Conservation (phyloP, 2,113 vertebrate species). For the Grus americana region DNA sequence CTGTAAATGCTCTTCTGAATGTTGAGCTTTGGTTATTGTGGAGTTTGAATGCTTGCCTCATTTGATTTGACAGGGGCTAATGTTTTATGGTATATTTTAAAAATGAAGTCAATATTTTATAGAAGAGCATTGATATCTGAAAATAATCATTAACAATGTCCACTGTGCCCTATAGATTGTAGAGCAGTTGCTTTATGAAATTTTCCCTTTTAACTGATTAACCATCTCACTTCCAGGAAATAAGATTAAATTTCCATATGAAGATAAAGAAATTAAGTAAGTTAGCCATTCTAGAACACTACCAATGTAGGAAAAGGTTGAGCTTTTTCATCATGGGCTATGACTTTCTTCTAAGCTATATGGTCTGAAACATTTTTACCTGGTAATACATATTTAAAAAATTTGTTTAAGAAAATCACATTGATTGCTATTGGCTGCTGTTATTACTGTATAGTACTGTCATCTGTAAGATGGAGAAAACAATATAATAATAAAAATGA, state of each 20-base stretch:
- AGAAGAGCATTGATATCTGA: neutral
- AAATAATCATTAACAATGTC: neutral
- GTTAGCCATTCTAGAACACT: neutral
- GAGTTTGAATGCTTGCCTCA: neutral
- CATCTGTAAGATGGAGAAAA: neutral
- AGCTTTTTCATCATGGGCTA: neutral
- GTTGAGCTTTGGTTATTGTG: neutral
- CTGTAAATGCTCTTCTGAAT: neutral
- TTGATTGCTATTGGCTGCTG: neutral
- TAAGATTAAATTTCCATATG: neutral
- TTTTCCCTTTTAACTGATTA: neutral
- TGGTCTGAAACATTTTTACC: neutral
- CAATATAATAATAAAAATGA: neutral
- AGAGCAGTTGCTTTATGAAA: neutral
- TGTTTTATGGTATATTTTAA: neutral
- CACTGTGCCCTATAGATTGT: neutral
- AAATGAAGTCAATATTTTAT: neutral
- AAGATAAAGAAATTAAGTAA: neutral
- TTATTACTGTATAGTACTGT: neutral
- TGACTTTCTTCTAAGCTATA: neutral
- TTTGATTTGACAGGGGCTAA: neutral
- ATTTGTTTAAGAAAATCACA: neutral
- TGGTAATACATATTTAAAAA: neutral
- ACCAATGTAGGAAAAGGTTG: neutral
- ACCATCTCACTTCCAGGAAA: neutral